Base-by-base conservation (phyloP, 2,888 invertebrate genomes). In the Pollenia griseotomentosa region DNA sequence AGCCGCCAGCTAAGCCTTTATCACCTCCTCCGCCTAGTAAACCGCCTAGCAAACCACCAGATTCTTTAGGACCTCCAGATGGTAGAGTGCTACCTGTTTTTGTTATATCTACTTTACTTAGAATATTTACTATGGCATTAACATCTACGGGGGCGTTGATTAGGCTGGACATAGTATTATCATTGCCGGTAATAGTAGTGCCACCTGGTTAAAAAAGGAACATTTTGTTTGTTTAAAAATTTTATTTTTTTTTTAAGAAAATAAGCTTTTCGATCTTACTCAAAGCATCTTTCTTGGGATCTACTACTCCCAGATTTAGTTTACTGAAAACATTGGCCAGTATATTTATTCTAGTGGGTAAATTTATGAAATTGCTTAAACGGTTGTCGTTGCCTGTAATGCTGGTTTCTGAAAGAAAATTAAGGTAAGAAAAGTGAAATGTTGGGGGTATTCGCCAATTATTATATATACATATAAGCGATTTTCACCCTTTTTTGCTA, bases 301-400 rank as follows among this genome's bases (percentile, higher is more conserved):
- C 80, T 16, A 81, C 10, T 2, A 73, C 65, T 11, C 71, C 80
- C 10, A 16, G 55, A 44, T 65, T 73, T 7, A 81, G 10, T 65
- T 46, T 10, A 23, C 80, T 81, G 10, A 81, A 81, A 19, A 73
- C 71, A 57, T 81, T 81, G 63, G 80, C 80, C 80, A 81, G 40
- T 5, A 81, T 40, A 46, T 73, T 65, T 0, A 81, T 65, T n/a
- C 46, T 12, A 5, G 63, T 7, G 16, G 80, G 73, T 40, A 81
- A 65, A 48, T 71, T 73, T 2, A 81, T 46, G 46, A 81, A 81
- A 65, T 73, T 73, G 4, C 12, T 16, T 12, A 81, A 81, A 46
- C 80, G 80, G 19, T 81, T 81, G 12, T 19, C 46, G 65, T 71
- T 81, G 11, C 55, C 80, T 6, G 19, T 73, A 9, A 73, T 65